Evolutionary conservation across 92 coral and sea anemone genomes (phyloP).

Genomic region (Actinernus sp.): DNA sequence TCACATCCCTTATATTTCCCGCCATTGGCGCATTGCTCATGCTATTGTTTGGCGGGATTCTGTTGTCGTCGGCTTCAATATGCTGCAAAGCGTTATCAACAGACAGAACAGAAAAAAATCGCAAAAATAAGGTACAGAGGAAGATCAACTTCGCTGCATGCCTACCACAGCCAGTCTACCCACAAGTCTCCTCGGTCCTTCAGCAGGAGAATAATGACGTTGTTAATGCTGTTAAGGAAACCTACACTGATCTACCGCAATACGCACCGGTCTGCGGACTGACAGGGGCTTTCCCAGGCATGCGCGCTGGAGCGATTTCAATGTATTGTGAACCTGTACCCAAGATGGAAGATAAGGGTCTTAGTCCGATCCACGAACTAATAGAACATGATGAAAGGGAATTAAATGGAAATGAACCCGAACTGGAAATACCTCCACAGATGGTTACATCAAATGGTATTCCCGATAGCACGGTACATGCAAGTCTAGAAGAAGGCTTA

Average conservation of each 20-base stretch:
- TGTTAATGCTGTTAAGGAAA: constrained; percentile 86
- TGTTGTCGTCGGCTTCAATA: constrained; percentile 52
- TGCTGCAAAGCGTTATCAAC: constrained; percentile 23
- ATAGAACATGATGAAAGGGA: too few species aligned
- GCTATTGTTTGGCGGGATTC: constrained; percentile 74
- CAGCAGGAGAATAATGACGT: constrained; percentile 98
- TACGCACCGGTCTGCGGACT: constrained; percentile 75
- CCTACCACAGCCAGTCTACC: constrained; percentile 46
- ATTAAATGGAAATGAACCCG: too few species aligned
- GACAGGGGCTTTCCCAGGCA: constrained; percentile 22
- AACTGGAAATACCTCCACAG: too few species aligned
- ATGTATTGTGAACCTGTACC: constrained; percentile 37
- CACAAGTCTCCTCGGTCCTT: constrained; percentile 73
- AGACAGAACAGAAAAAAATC: constrained; percentile 17
- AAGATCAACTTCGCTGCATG: constrained; percentile 9
- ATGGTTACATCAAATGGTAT: too few species aligned
- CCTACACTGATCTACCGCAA: constrained; percentile 86
- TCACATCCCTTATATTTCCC: constrained; percentile 71
- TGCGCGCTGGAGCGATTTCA: neutral
- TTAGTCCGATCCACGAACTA: constrained; percentile 56
- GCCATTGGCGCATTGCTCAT: constrained; percentile 81
- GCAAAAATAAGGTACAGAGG: neutral
- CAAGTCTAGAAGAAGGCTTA: too few species aligned
- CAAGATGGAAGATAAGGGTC: constrained; percentile 56
- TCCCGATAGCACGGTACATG: too few species aligned